Conservation (phyloP, 2,113 vertebrate genomes). For the Okapia johnstoni region DNA sequence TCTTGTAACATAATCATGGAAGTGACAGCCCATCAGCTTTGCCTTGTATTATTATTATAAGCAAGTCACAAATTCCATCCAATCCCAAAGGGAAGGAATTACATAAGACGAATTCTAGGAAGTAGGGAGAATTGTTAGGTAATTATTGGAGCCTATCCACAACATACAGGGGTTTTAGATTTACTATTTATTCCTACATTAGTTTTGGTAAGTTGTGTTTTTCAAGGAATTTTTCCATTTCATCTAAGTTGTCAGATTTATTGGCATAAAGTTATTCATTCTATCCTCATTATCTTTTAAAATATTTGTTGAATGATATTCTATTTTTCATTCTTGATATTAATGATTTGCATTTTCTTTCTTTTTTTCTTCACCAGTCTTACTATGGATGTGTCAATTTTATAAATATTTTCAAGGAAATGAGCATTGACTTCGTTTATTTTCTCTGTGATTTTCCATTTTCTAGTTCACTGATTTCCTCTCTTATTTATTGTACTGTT, state of each 20-base stretch:
- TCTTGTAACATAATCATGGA: neutral
- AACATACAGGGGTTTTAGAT: neutral
- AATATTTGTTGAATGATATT: neutral
- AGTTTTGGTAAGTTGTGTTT: neutral
- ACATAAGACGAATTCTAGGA: neutral
- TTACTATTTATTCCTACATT: neutral
- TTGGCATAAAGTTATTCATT: neutral
- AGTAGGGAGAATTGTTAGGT: neutral
- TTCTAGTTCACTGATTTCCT: neutral
- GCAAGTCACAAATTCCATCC: neutral
- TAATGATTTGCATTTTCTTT: neutral
- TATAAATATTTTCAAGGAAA: neutral
- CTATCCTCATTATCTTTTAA: neutral
- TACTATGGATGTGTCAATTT: neutral
- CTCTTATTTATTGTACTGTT: neutral
- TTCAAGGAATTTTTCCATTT: slow-evolving; percentile 1
- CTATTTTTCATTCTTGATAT: neutral
- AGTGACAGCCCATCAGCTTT: neutral
- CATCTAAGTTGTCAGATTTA: neutral
- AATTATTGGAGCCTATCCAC: neutral
- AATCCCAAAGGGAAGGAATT: neutral
- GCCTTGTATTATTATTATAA: neutral
- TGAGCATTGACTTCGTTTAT: neutral
- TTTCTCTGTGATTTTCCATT: neutral
- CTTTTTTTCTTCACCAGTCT: neutral